Conservation (phyloP, 2,888 invertebrate species). For the Siphonodentalium dalli region DNA sequence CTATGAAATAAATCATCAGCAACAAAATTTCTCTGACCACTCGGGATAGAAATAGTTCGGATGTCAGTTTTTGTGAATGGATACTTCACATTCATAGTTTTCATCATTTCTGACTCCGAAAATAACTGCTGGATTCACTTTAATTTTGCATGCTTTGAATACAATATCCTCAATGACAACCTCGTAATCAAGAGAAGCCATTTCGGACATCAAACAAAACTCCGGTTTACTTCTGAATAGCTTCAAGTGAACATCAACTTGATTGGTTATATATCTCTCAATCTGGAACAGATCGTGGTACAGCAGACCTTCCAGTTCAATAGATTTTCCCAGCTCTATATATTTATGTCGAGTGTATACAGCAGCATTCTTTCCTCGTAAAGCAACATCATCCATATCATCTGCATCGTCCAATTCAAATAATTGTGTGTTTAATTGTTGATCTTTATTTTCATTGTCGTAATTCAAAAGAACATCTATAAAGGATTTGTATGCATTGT, state of each 20-base stretch:
- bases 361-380: conserved; percentile 11
- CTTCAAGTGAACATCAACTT: conserved; percentile 26
- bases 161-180: conserved; percentile 11
- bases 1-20: no score
- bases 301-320: conserved; percentile 24
- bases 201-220: conserved; percentile 20
- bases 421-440: no score
- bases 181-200: conserved; percentile 1
- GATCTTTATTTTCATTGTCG: no score
- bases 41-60: conserved; percentile 5
- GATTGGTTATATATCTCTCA: conserved; percentile 24
- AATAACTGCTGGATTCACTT: conserved; percentile 11
- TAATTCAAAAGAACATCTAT: no score
- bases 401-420: no score
- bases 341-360: conserved; percentile 14
- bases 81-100: conserved; percentile 7
- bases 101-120: conserved; percentile 5
- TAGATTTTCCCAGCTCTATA: conserved; percentile 9
- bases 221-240: conserved; percentile 19
- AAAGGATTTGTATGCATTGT: no score
- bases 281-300: conserved; percentile 25
- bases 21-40: no score
- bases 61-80: conserved; percentile 7
- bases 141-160: conserved; percentile 7
- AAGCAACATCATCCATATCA: neutral